These are phyloP conservation scores for Lymantria dispar DNA, from an alignment of 2,888 invertebrate species.

Conservation along the genomic window DNA sequence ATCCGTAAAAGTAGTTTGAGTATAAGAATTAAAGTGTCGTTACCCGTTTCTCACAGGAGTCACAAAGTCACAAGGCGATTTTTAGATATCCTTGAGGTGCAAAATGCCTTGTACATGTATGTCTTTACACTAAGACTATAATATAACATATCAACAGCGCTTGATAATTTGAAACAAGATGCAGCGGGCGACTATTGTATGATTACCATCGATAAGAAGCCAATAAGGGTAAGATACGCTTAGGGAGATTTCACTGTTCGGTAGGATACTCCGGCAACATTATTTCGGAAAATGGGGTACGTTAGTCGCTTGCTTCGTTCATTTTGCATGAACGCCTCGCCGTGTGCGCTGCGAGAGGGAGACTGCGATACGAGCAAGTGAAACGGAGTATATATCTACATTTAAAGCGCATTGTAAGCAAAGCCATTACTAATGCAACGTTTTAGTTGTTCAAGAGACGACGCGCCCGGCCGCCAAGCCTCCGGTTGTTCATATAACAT, in stretches of 20 bases:
- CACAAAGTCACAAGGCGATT: too few species aligned
- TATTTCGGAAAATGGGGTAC: slow-evolving; percentile 64
- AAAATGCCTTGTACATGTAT: too few species aligned
- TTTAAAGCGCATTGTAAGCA: slow-evolving; percentile 83
- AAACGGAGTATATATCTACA: slow-evolving; percentile 72
- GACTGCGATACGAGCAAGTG: slow-evolving; percentile 43
- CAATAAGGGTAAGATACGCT: slow-evolving; percentile 39
- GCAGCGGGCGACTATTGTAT: slow-evolving; percentile 20
- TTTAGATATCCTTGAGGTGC: too few species aligned
- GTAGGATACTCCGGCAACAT: slow-evolving; percentile 46
- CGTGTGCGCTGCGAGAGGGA: slow-evolving; percentile 55
- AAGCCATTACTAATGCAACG: slow-evolving; percentile 81
- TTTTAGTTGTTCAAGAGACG: slow-evolving; percentile 77
- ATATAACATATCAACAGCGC: slow-evolving; percentile 18
- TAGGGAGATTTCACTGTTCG: slow-evolving; percentile 20
- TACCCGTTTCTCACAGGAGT: too few species aligned
- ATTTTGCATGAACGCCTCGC: slow-evolving; percentile 70
- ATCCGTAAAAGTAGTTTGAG: too few species aligned
- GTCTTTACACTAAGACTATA: background rate
- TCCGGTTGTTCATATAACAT: slow-evolving; percentile 73
- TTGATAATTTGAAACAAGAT: slow-evolving; percentile 26
- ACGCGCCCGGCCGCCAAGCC: slow-evolving; percentile 66
- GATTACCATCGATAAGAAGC: slow-evolving; percentile 48
- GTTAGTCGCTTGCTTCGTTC: slow-evolving; percentile 64
- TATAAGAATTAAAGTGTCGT: too few species aligned